Evolutionary conservation across 2,797 vertebrate species (phyloP).

Genomic region (Poeciliopsis presidionis): DNA sequence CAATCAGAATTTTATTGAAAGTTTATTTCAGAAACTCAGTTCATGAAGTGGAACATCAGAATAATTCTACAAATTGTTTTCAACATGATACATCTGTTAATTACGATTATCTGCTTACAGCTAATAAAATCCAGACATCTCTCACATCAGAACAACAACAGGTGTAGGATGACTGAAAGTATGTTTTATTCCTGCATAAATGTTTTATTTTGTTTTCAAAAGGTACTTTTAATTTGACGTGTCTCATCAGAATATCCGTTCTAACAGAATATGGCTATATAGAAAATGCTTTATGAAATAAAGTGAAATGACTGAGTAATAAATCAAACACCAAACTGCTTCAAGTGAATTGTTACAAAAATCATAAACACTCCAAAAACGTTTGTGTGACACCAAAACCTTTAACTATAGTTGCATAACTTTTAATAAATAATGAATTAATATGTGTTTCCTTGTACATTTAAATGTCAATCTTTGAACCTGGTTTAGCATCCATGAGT

Average conservation of each 20-base stretch:
- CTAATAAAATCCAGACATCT: neutral
- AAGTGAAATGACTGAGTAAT: neutral
- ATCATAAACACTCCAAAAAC: neutral
- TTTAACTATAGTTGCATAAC: neutral
- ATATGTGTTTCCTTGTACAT: neutral
- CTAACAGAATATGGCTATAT: neutral
- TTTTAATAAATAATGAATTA: neutral
- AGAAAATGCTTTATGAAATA: neutral
- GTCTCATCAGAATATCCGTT: neutral
- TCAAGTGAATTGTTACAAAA: neutral
- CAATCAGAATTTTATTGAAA: neutral
- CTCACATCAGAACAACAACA: neutral
- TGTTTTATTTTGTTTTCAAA: neutral
- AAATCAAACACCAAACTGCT: neutral
- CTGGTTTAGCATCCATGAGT: neutral
- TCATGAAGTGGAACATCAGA: neutral
- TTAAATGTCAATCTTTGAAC: neutral
- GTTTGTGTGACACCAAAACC: neutral
- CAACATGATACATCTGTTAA: neutral
- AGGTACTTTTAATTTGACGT: neutral
- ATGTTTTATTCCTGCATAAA: neutral
- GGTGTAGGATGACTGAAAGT: neutral
- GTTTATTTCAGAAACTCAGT: neutral
- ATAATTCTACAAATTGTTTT: neutral
- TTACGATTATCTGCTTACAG: neutral